These are phyloP conservation scores for Tenebrio molitor DNA, from an alignment of 1,140 invertebrate species.

Conservation along the genomic window DNA sequence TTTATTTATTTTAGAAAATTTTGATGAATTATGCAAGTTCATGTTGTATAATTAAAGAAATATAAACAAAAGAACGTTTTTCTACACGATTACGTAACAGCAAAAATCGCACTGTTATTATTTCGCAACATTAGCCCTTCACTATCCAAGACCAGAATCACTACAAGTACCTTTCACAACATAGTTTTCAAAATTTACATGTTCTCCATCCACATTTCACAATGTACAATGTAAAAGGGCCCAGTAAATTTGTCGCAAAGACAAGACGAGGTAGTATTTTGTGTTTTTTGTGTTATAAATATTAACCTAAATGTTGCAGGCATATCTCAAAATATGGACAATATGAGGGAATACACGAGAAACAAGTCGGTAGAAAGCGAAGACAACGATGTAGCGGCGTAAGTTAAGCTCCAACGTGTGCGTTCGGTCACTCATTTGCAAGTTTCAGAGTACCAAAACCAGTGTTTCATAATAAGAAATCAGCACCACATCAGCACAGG, in stretches of 20 bases:
- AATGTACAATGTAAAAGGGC: constrained; percentile 90
- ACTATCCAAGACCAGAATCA: background rate
- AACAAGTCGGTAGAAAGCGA: constrained; percentile 52
- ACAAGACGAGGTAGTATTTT: constrained; percentile 76
- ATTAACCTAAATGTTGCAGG: constrained; percentile 61
- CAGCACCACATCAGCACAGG: constrained; percentile 59
- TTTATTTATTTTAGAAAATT: constrained; percentile 20
- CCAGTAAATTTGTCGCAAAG: constrained; percentile 88
- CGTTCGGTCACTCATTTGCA: background rate
- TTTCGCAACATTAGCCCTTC: constrained; percentile 8
- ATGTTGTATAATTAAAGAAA: background rate
- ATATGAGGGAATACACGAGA: constrained; percentile 52
- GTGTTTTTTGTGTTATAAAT: constrained; percentile 34
- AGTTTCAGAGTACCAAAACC: constrained; percentile 66
- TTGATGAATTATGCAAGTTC: constrained; percentile 1
- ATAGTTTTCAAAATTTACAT: constrained; percentile 12
- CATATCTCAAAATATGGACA: constrained; percentile 68
- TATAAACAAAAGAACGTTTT: background rate
- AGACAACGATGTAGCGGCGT: constrained; percentile 48
- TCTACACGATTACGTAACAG: constrained; percentile 8
- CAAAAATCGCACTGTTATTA: background rate
- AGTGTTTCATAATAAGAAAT: constrained; percentile 66
- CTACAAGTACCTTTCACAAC: background rate
- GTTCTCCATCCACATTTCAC: background rate
- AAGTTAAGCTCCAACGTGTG: background rate